Percentiles rank a stretch among this genome's conserved stretches.
These are phyloP conservation scores for Holacanthella duospinosa DNA, from an alignment of 2,888 invertebrate genomes.

Conservation along the genomic window DNA sequence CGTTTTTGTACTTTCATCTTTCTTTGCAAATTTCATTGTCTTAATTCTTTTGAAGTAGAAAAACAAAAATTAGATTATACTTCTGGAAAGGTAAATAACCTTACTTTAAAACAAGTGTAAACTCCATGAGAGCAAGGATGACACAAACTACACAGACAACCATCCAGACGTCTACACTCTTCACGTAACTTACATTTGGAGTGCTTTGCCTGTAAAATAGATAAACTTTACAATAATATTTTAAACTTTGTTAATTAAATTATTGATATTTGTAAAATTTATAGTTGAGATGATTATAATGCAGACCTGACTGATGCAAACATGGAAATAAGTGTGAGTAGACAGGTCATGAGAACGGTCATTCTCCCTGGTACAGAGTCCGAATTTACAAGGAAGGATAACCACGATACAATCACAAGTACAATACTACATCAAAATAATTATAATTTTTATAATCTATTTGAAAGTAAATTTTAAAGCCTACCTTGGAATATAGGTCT, in stretches of 20 bases:
- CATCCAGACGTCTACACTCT: constrained; percentile 4
- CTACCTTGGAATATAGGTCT: constrained; percentile 37
- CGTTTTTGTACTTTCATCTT: neutral
- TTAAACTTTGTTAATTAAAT: neutral
- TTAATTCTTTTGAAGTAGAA: neutral
- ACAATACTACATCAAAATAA: too few species aligned
- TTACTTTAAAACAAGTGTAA: neutral
- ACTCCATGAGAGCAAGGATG: neutral
- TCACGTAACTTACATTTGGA: neutral
- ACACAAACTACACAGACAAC: neutral
- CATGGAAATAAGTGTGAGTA: constrained; percentile 37
- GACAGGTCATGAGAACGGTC: constrained; percentile 36
- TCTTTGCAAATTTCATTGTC: neutral
- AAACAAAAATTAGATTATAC: neutral
- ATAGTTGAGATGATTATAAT: too few species aligned
- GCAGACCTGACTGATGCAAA: constrained; percentile 35
- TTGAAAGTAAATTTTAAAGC: too few species aligned
- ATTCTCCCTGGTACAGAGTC: constrained; percentile 32
- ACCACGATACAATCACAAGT: constrained; percentile 35
- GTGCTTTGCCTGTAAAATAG: neutral
- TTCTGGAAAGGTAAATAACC: neutral
- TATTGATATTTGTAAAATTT: too few species aligned
- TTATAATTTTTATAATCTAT: too few species aligned
- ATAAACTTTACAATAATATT: neutral
- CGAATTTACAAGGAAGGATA: constrained; percentile 31